phyloP scores from a whole-genome alignment of 2,888 invertebrate species.

The Campoplex capitator region DNA sequence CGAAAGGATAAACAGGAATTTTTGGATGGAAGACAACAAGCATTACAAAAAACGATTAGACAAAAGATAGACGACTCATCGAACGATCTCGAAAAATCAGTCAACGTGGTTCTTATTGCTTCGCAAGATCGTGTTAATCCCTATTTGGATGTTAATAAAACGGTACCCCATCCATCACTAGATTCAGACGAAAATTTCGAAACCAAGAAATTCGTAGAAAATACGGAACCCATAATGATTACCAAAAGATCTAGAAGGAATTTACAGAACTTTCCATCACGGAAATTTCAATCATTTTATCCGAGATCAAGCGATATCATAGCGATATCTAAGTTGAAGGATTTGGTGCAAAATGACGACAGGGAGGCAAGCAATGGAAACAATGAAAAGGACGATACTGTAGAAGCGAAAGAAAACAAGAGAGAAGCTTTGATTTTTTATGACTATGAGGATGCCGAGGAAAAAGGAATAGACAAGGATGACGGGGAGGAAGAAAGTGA shows the following conservation, averaged over 20 bases:
- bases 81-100: slow-evolving; percentile 4
- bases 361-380: not conserved
- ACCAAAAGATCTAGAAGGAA: slow-evolving; percentile 27
- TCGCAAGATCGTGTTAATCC: not conserved
- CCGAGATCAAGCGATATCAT: slow-evolving; percentile 47
- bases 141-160: not conserved
- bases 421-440: slow-evolving; percentile 48
- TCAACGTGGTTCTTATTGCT: not conserved
- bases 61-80: not conserved
- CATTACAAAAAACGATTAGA: not conserved
- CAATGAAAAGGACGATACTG: slow-evolving; percentile 30
- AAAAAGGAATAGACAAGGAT: not conserved
- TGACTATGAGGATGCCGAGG: slow-evolving; percentile 51
- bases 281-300: slow-evolving; percentile 53
- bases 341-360: not conserved
- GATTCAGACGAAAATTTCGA: not conserved
- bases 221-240: not conserved
- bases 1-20: not conserved
- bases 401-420: slow-evolving; percentile 1
- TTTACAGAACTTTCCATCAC: not conserved
- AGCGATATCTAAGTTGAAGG: slow-evolving; percentile 2
- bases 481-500: not conserved
- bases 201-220: not conserved
- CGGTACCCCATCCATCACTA: not conserved
- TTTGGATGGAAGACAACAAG: not conserved